Percentiles rank a stretch among this genome's conserved stretches.
Conservation (phyloP, 1,140 invertebrate species). For the Anoplophora glabripennis region DNA sequence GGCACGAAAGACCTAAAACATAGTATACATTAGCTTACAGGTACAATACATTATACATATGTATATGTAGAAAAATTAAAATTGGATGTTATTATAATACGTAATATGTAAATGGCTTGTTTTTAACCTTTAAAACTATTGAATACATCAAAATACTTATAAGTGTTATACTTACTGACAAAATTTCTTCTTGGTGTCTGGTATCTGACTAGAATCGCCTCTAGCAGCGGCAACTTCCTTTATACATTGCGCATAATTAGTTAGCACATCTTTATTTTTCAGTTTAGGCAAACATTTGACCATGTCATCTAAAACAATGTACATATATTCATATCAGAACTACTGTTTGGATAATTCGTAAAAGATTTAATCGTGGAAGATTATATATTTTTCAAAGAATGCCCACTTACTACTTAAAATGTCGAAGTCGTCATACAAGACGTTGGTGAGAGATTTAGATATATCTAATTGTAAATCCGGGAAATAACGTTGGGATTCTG, state of each 20-base stretch:
- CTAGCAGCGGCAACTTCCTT: not conserved
- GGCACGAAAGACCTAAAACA: not conserved
- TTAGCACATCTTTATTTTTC: not conserved
- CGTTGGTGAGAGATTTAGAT: slow-evolving; percentile 6
- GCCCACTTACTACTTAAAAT: slow-evolving; percentile 1
- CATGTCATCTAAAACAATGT: slow-evolving; percentile 1
- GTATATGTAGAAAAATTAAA: too few species aligned
- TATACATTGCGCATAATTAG: slow-evolving; percentile 1
- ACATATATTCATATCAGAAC: too few species aligned
- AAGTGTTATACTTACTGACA: slow-evolving; percentile 11
- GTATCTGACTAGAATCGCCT: not conserved
- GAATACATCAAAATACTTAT: too few species aligned
- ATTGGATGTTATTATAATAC: too few species aligned
- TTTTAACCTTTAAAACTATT: too few species aligned
- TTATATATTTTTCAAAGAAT: too few species aligned
- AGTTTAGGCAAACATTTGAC: not conserved
- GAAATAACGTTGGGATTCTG: slow-evolving; percentile 15
- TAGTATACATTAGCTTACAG: too few species aligned
- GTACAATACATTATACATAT: too few species aligned
- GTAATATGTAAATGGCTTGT: too few species aligned
- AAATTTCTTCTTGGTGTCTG: not conserved
- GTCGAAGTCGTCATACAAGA: slow-evolving; percentile 14
- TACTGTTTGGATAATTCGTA: too few species aligned
- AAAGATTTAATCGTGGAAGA: too few species aligned
- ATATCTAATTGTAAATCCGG: slow-evolving; percentile 18